Evolutionary conservation across 2,797 vertebrate species (phyloP), one percentile per base, ranked within the genome.

Genomic region (Sylvilagus floridanus): DNA sequence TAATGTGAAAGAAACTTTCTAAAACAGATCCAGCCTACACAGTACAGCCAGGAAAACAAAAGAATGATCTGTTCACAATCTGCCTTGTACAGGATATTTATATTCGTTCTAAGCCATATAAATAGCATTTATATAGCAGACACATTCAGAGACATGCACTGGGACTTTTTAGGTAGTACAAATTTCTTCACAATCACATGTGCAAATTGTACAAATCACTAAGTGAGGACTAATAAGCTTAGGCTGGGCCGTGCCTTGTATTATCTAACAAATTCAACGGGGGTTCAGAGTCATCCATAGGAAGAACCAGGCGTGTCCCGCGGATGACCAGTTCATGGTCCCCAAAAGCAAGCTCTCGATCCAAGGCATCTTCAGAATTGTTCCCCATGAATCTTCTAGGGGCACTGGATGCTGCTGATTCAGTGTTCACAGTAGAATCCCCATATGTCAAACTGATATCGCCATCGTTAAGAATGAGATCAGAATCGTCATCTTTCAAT

Each of bases 231-330:
- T 78, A 97, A 69, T 84, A 93, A 96, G 96, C 95, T 98, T 98
- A 99, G 52, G 98, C 98, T 3, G 98, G 98, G 65, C 98, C 98
- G 0, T 98, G 98, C 96, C 98, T 98, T 0, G 98, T 97, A 4
- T 93, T 98, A 93, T 98, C 98, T 94, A 98, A 97, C 95, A 99
- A 97, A n/a, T 98, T 98, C 90, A 99, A 98, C 0, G 99, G 98
- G 0, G 99, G 99, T 98, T 99, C 99, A 0, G 99, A 99, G 97
- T 99, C 99, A 1, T 99, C 99, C 99, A 99, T 99, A 92, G 99
- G 99, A 84, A 99, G 98, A 95, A 99, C 99, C 96, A 99, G 98
- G 82, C 99, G 99, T 0, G 99, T 99, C 21, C 99, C 99, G 84
- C 99, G 98, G 98, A 99, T 99, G 93, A 99, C 99, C 75, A 99